Evolutionary conservation across 2,888 invertebrate species (phyloP), one percentile per base, ranked within the genome.

Genomic region (Polietes domitor): DNA sequence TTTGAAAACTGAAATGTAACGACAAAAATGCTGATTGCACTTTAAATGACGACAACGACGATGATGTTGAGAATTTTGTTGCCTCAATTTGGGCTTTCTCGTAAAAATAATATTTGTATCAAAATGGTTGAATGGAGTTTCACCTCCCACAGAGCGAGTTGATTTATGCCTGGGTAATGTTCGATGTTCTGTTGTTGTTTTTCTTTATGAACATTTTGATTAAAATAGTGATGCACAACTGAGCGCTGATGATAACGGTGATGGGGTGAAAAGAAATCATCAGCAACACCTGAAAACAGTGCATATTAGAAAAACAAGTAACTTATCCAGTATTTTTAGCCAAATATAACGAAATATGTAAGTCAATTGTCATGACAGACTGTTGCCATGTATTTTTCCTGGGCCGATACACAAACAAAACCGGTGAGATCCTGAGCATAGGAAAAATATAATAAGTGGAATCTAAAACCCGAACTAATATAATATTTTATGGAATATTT

Each of bases 131-230:
- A n/a, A n/a, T 47, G 47, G 15, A 10, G 10, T n/a, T 47, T 24
- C 12, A 61, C 15, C 80, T 63, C 82, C 71, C 58, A 74, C 70
- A 47, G 82, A 71, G 82, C 19, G 32, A 10, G 70, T 73, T 82
- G 70, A 82, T 74, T 74, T 74, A 50, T 70, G 65, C 47, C 50
- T 61, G 68, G 65, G 50, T 77, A 58, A 43, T 68, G 73, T 61
- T 53, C 58, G 21, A 47, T 76, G n/a, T 61, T 28, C 61, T 17
- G 15, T 61, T 9, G 24, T 55, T 55, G 55, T 55, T 55, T 55
- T 21, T 19, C 10, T 55, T 61, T 61, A 58, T n/a, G n/a, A 6
- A 55, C n/a, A n/a, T n/a, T n/a, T n/a, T n/a, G n/a, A 55, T 19
- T 21, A 55, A 55, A n/a, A n/a, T n/a, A 61, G 26, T 41, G 19